phyloP scores from a whole-genome alignment of 2,797 vertebrate genomes.

The Mus minutoides region DNA sequence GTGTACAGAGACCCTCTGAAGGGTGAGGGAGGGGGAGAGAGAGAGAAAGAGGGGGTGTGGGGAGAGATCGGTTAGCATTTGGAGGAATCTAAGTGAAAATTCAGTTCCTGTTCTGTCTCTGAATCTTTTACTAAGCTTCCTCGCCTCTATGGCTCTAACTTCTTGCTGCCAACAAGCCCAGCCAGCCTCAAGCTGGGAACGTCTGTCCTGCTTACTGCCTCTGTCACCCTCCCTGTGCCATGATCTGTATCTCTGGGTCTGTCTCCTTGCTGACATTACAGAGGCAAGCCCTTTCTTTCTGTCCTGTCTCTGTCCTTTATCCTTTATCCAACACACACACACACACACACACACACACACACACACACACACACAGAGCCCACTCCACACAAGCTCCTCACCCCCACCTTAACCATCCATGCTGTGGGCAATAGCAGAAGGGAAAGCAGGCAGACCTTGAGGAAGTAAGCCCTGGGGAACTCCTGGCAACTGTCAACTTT shows the following conservation, averaged over 20 bases:
- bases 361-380: background rate
- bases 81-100: constrained; percentile 29
- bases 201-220: background rate
- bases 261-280: constrained; percentile 9
- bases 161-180: constrained; percentile 19
- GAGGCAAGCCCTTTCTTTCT: constrained; percentile 34
- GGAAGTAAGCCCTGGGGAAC: background rate
- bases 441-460: background rate
- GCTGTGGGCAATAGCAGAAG: background rate
- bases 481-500: constrained; percentile 64
- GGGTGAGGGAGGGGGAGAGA: background rate
- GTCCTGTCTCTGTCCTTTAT: background rate
- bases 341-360: too few relatives aligned
- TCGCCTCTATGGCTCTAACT: background rate
- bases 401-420: background rate
- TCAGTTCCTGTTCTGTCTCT: background rate
- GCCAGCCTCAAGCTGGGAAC: background rate
- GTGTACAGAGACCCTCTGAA: background rate
- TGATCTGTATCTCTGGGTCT: background rate
- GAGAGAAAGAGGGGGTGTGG: background rate
- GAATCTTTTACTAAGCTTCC: constrained; percentile 22
- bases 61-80: background rate
- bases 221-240: background rate
- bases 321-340: background rate
- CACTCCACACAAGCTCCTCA: background rate